Percentiles rank a stretch among this genome's conserved stretches.
These are phyloP conservation scores for Thysanoteuthis rhombus DNA, from an alignment of 2,888 invertebrate genomes.

Conservation along the genomic window DNA sequence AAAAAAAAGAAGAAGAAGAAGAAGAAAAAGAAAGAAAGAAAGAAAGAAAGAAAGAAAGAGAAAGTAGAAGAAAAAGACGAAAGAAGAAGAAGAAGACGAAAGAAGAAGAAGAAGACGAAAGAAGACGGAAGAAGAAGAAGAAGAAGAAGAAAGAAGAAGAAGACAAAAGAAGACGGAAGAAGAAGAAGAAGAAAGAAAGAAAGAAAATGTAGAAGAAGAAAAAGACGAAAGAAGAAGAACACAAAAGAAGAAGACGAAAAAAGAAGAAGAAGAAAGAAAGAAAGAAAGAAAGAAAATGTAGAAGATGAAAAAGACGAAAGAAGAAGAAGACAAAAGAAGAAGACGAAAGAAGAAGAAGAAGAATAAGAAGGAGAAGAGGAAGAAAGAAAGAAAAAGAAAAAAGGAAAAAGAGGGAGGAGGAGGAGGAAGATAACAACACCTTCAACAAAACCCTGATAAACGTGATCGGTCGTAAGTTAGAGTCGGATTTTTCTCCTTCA, in stretches of 20 bases:
- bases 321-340: background rate
- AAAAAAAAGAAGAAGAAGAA: background rate
- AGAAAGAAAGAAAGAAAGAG: too few species aligned
- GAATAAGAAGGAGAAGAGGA: background rate
- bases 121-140: background rate
- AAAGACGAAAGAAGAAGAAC: background rate
- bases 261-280: background rate
- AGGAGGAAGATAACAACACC: background rate
- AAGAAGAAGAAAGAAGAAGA: background rate
- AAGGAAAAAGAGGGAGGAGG: background rate
- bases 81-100: too few species aligned
- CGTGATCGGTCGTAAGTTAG: too few species aligned
- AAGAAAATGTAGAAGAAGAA: background rate
- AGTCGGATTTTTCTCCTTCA: too few species aligned
- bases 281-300: background rate
- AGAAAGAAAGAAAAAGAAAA: background rate
- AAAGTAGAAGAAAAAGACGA: too few species aligned
- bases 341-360: background rate
- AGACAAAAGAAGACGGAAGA: background rate
- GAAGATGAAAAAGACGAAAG: background rate
- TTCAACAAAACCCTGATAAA: too few species aligned
- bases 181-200: background rate
- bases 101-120: background rate
- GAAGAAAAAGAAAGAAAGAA: background rate
- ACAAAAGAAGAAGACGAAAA: background rate